Percentiles rank a stretch among this genome's conserved stretches.
phyloP scores from a whole-genome alignment of 2,797 vertebrate genomes.

The Sus cebifrons region DNA sequence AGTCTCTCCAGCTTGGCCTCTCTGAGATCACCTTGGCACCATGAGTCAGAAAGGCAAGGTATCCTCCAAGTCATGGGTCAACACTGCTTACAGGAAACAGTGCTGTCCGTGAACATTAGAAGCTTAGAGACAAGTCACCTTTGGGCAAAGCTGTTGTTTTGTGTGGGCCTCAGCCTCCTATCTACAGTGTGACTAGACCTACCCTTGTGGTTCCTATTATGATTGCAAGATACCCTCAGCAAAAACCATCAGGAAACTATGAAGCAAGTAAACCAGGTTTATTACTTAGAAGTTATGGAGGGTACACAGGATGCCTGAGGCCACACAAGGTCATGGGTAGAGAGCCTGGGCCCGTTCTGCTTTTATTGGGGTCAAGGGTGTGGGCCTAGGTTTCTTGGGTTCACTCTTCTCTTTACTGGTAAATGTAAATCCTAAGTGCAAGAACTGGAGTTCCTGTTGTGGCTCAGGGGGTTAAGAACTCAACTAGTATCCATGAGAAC shows the following conservation, averaged over 20 bases:
- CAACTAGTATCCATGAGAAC: too few species aligned
- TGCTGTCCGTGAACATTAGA: not conserved
- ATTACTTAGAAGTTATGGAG: not conserved
- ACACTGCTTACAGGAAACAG: not conserved
- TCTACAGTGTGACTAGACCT: not conserved
- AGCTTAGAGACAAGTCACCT: not conserved
- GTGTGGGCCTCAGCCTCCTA: not conserved
- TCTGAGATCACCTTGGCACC: not conserved
- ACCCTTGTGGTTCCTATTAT: not conserved
- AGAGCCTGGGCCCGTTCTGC: too few species aligned
- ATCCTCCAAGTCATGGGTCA: not conserved
- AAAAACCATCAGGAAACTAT: not conserved
- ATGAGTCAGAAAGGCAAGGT: not conserved
- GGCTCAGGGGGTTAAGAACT: too few species aligned
- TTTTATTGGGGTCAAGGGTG: not conserved
- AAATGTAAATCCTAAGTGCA: not conserved
- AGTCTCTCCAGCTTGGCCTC: not conserved
- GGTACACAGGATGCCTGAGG: not conserved
- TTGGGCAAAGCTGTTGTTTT: not conserved
- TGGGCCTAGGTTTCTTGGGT: not conserved
- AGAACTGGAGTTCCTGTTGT: too few species aligned
- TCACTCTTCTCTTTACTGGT: not conserved
- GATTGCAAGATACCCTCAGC: not conserved
- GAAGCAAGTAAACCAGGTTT: not conserved
- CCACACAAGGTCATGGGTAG: too few species aligned